A percentile compares a stretch with the other conserved stretches of the same genome.
Conservation (phyloP, 2,888 invertebrate species). For the Cataglyphis livida region DNA sequence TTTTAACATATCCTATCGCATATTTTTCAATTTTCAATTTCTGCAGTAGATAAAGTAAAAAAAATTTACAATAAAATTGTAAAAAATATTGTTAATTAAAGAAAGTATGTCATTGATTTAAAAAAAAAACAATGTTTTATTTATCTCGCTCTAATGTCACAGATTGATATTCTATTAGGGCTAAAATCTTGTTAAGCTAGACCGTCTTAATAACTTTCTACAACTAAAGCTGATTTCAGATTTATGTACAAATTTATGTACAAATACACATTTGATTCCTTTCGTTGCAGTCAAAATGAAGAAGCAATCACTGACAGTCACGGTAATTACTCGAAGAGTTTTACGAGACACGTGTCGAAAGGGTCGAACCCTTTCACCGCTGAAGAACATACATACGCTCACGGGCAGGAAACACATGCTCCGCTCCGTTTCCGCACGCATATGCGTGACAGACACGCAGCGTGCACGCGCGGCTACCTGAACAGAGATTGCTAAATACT, state of each 20-base stretch:
- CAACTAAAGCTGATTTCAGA: background rate
- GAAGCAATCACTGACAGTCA: constrained; percentile 9
- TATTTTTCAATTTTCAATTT: background rate
- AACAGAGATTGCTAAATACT: constrained; percentile 58
- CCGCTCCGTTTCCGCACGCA: constrained; percentile 80
- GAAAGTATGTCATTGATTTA: background rate
- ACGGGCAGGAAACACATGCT: constrained; percentile 74
- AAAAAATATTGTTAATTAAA: background rate
- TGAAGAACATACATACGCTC: constrained; percentile 57
- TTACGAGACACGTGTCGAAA: constrained; percentile 52
- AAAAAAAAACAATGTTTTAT: background rate
- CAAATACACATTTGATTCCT: background rate
- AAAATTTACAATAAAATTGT: background rate
- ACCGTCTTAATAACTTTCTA: background rate
- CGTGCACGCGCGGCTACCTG: constrained; percentile 75
- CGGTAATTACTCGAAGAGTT: constrained; percentile 11
- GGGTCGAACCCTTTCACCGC: constrained; percentile 59
- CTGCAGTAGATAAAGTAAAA: background rate
- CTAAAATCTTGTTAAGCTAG: background rate
- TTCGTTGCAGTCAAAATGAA: background rate
- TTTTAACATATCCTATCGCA: background rate
- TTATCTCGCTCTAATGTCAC: background rate
- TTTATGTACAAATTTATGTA: too few species aligned
- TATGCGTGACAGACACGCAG: constrained; percentile 83
- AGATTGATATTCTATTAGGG: background rate